Percentiles rank a stretch among this genome's conserved stretches.
Conservation (phyloP, 1,140 invertebrate genomes). For the Drosophila bifasciata region DNA sequence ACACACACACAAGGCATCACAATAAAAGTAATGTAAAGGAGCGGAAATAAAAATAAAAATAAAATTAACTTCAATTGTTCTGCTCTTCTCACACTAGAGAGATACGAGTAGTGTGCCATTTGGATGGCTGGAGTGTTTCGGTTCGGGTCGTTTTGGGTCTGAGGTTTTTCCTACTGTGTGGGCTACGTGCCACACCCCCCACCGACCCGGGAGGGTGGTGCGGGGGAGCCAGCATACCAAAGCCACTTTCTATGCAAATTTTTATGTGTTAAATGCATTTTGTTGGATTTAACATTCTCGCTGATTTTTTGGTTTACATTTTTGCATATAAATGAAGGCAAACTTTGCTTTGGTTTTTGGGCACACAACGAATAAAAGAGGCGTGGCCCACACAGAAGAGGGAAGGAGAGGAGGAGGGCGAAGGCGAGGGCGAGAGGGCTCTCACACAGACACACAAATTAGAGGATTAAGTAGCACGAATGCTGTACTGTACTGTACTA, state of each 20-base stretch:
- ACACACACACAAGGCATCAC: constrained; percentile 8
- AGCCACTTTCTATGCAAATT: constrained; percentile 83
- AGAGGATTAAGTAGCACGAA: constrained; percentile 74
- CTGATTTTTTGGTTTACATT: constrained; percentile 83
- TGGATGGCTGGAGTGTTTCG: neutral
- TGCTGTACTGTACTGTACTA: constrained; percentile 49
- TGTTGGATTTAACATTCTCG: constrained; percentile 83
- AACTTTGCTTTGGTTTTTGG: constrained; percentile 34
- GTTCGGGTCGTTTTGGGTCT: too few relatives aligned
- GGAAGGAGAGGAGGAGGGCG: constrained; percentile 2
- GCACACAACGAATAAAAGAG: constrained; percentile 41
- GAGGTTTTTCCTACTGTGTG: too few relatives aligned
- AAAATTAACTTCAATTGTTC: constrained; percentile 51
- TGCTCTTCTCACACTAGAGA: constrained; percentile 13
- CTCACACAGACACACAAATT: constrained; percentile 43
- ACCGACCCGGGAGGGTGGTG: neutral
- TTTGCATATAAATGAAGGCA: constrained; percentile 81
- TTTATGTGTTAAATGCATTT: constrained; percentile 83
- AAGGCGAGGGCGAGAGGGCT: constrained; percentile 16
- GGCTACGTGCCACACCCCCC: too few relatives aligned
- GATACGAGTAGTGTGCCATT: constrained; percentile 28
- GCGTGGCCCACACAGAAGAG: constrained; percentile 41
- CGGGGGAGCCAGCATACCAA: constrained; percentile 42
- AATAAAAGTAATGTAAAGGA: constrained; percentile 34
- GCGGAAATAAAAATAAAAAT: constrained; percentile 49